Base-by-base conservation (phyloP, 35 echinoderm and acorn worm species). In the Apostichopus parvimensis region DNA sequence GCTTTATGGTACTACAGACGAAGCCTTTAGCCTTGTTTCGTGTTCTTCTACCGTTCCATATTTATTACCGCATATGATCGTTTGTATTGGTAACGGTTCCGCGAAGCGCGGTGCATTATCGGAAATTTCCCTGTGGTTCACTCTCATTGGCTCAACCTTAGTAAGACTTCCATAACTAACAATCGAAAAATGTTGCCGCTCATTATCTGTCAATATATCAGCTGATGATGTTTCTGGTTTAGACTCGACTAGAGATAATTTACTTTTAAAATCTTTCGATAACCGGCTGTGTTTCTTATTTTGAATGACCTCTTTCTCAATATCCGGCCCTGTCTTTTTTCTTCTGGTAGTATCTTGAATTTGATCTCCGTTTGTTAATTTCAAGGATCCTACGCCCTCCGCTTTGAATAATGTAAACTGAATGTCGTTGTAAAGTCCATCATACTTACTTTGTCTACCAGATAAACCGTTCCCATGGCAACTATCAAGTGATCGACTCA, bases 41-140 rank as follows among this genome's bases (percentile, higher is more conserved):
- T 84, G 81, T 84, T 84, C 54, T 84, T 57, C 54, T 20, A 55
- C 81, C 6, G 81, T 84, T n/a, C 54, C 5, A 58, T 84, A 84
- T 55, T 84, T 84, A 25, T 84, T 84, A 58, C 81, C 81, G 12
- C 53, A 84, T 58, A 84, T 59, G 4, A 84, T 52, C 1, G 81
- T 84, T 58, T 84, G 81, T 11, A 22, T 11, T 9, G 81, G 57
- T 59, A 84, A 84, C 81, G 81, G 81, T 58, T 25, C 5, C 55
- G 58, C 52, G 0, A 84, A 25, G 23, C 81, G 55, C 21, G 17
- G 81, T 58, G 71, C n/a, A 22, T 75, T 18, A 18, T 75, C 15
- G n/a, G 6, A 22, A 14, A 14, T 75, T 75, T 14, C 13, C 17
- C 71, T 18, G 6, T 75, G 71, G 13, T 22, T n/a, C 7, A 75